Base-by-base conservation (phyloP, 92 coral and sea anemone genomes). In the Micromussa lordhowensis region DNA sequence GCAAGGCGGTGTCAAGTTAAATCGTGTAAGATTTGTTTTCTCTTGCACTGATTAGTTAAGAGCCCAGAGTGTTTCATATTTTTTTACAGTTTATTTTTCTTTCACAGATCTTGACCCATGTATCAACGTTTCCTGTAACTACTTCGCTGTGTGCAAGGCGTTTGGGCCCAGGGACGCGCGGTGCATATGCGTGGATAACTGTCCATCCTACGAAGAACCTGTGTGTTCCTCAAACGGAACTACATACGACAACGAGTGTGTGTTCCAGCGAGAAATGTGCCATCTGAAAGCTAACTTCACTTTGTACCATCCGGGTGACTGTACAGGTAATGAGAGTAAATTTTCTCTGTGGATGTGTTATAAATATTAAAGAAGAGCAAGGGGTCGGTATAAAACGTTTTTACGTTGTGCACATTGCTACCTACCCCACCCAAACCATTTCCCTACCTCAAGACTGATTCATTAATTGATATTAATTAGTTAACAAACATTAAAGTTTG, bases 221-320 rank as follows among this genome's bases (percentile, higher is more conserved):
- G 91, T 91, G 15, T 91, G 94, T 63, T 82, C 94, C 66, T 91
- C 94, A 5, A 91, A 91, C 13, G 94, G 94, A 66, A 87, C 88
- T 34, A 91, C 94, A 0, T 91, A 87, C 78, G 94, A 87, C 58
- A 91, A 87, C 82, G 76, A 77, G 86, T 91, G 94, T 21, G 80
- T 82, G 78, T 87, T 87, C 63, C 85, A 87, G 19, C 75, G 88
- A 51, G 91, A 91, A 64, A 91, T 91, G 91, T 91, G 94, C 72
- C 88, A 68, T 22, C 55, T 87, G 72, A 36, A 57, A 66, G 91
- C 88, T 16, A 91, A 91, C 53, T 73, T 81, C 51, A 91, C 91
- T 35, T 28, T 87, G 31, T 91, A 87, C 5, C 94, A 91, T 32
- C 94, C 94, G 10, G 94, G 94, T 17, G 88, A 86, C 36, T 91